A percentile compares a stretch with the other conserved stretches of the same genome.
Conservation (phyloP, 2,113 vertebrate genomes). For the Ictalurus punctatus region DNA sequence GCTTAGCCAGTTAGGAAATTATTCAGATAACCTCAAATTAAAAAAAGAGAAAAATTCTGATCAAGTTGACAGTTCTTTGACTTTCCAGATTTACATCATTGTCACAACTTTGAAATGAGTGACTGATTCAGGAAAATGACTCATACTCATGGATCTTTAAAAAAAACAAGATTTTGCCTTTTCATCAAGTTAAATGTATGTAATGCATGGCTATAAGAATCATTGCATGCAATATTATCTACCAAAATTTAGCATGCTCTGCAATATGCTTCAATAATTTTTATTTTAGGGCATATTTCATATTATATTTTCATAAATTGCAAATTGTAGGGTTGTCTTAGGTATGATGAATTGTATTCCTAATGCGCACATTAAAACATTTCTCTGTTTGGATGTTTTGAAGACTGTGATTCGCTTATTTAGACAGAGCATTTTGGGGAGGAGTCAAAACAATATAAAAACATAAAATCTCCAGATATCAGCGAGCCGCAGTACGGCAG, state of each 20-base stretch:
- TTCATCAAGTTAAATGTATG: background rate
- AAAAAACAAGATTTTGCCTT: background rate
- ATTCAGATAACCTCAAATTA: background rate
- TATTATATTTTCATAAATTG: conserved; percentile 50
- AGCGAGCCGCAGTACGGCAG: conserved; percentile 64
- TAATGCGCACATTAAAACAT: conserved; percentile 59
- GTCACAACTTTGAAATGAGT: background rate
- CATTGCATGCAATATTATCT: conserved; percentile 7
- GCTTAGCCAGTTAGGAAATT: background rate
- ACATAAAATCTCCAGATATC: conserved; percentile 57
- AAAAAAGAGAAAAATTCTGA: conserved; percentile 21
- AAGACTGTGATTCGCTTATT: conserved; percentile 50
- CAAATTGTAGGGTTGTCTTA: conserved; percentile 27
- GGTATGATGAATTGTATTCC: conserved; percentile 39
- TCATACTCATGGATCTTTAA: background rate
- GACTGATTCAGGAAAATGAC: background rate
- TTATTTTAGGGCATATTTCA: conserved; percentile 34
- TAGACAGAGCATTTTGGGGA: conserved; percentile 21
- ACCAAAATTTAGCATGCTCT: conserved; percentile 1
- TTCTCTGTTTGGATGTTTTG: conserved; percentile 49
- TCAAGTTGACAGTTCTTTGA: conserved; percentile 4
- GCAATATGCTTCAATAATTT: conserved; percentile 24
- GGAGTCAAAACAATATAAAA: conserved; percentile 48
- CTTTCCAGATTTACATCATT: background rate
- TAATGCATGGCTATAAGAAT: conserved; percentile 29